phyloP scores from a whole-genome alignment of 1,140 invertebrate species.

The Drosophila truncata region DNA sequence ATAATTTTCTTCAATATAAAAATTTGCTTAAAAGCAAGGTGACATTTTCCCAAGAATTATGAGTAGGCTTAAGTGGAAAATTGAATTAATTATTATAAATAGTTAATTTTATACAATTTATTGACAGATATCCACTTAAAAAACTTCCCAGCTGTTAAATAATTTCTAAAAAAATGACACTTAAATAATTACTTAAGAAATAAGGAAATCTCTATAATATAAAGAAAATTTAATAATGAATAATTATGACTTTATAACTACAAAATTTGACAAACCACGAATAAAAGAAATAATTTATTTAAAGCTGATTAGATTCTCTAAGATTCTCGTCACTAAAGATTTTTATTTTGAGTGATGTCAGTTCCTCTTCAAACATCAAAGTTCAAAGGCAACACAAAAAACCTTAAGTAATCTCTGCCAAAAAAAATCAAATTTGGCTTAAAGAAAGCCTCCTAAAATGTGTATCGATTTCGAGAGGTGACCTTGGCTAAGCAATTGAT shows the following conservation, averaged over 20 bases:
- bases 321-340: no score
- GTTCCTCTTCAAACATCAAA: neutral
- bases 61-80: neutral
- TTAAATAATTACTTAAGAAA: neutral
- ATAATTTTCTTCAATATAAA: neutral
- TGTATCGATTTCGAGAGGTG: neutral
- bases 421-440: constrained; percentile 14
- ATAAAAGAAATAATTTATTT: constrained; percentile 11
- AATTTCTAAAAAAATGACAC: no score
- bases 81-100: neutral
- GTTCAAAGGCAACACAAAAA: neutral
- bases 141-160: neutral
- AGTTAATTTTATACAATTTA: neutral
- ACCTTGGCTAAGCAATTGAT: constrained; percentile 32
- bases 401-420: neutral
- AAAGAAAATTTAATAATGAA: neutral
- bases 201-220: neutral
- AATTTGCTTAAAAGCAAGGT: neutral
- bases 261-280: neutral
- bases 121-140: neutral
- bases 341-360: constrained; percentile 9
- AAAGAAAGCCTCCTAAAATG: constrained; percentile 29
- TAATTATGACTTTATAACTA: neutral
- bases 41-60: neutral
- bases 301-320: constrained; percentile 3